phyloP scores from a whole-genome alignment of 1,140 invertebrate species.

The Piezodorus guildinii region DNA sequence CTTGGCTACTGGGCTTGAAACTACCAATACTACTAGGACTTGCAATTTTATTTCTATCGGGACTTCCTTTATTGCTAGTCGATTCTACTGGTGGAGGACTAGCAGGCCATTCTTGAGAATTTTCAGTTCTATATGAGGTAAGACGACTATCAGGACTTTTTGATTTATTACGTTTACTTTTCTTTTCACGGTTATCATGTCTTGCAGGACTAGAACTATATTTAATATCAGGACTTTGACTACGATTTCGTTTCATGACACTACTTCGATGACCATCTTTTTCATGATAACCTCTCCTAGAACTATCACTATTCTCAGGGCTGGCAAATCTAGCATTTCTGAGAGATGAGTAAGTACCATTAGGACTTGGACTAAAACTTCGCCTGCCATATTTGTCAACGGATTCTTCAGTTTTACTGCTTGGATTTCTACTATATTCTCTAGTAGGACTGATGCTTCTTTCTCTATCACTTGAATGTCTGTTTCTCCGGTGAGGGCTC shows the following conservation, averaged over 20 bases:
- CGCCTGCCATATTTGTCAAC: too few relatives aligned
- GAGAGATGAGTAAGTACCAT: not conserved
- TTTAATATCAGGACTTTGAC: conserved; percentile 7
- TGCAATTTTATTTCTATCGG: too few relatives aligned
- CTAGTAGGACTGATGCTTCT: too few relatives aligned
- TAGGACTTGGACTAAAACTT: not conserved
- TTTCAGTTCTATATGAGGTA: too few relatives aligned
- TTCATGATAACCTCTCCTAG: not conserved
- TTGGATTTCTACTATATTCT: too few relatives aligned
- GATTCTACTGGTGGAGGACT: not conserved
- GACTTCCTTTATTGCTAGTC: too few relatives aligned
- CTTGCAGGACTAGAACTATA: conserved; percentile 9
- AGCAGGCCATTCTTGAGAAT: not conserved
- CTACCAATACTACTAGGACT: too few relatives aligned
- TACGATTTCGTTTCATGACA: not conserved
- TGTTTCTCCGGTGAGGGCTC: too few relatives aligned
- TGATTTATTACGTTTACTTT: not conserved
- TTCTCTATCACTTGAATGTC: too few relatives aligned
- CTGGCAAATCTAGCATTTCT: conserved; percentile 8
- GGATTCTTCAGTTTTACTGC: too few relatives aligned
- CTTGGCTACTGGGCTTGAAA: too few relatives aligned
- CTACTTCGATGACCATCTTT: not conserved
- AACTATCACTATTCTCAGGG: conserved; percentile 2
- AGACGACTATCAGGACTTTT: not conserved
- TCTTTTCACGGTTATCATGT: not conserved